These are phyloP conservation scores for Piscicola geometra DNA, from an alignment of 2,888 invertebrate genomes.

Conservation along the genomic window DNA sequence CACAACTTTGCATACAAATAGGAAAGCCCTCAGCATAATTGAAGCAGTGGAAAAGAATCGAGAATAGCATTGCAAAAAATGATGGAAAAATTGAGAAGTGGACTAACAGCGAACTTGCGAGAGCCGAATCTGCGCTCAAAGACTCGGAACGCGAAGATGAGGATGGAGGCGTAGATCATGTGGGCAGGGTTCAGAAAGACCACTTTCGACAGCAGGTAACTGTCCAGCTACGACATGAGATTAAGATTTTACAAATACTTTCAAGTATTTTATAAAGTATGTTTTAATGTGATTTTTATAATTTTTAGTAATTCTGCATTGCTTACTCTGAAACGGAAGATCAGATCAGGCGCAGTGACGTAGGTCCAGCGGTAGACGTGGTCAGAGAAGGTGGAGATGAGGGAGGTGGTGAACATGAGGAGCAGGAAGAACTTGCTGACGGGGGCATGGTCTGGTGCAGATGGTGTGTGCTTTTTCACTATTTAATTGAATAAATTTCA, in stretches of 20 bases:
- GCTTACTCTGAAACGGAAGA: conserved; percentile 8
- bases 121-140: conserved; percentile 61
- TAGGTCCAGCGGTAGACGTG: not conserved
- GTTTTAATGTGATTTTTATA: conserved; percentile 13
- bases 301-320: not conserved
- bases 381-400: conserved; percentile 6
- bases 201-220: conserved; percentile 55
- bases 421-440: not conserved
- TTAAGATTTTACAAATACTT: not conserved
- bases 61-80: too few relatives aligned
- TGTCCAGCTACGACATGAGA: conserved; percentile 54
- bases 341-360: not conserved
- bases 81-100: too few relatives aligned
- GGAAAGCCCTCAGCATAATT: too few relatives aligned
- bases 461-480: not conserved
- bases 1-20: too few relatives aligned
- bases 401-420: not conserved
- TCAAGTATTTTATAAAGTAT: not conserved
- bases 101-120: conserved; percentile 54
- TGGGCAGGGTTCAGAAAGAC: conserved; percentile 60
- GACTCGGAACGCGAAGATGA: conserved; percentile 60
- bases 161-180: conserved; percentile 58
- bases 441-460: conserved; percentile 16
- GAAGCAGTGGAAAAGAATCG: too few relatives aligned
- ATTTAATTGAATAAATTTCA: not conserved